Evolutionary conservation across 2,888 invertebrate species (phyloP), one percentile per base, ranked within the genome.

Genomic region (Epirrhoe alternata): DNA sequence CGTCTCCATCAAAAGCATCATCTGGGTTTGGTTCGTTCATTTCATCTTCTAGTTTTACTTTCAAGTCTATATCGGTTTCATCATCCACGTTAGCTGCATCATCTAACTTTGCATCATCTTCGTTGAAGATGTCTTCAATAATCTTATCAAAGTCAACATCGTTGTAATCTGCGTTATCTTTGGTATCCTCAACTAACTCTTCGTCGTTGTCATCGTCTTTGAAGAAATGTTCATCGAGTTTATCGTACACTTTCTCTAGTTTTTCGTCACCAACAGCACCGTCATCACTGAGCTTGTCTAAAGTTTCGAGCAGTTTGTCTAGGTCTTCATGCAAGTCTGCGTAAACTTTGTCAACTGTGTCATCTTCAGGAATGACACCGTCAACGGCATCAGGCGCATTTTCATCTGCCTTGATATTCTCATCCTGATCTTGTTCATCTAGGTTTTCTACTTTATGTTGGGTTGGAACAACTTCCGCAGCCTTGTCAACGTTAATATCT

Each of bases 241-340:
- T 66, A 5, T 77, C 67, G 0, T 31, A 59, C 16, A 70, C 57
- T 10, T 70, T 68, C 8, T 64, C 56, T 6, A 73, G 65, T 33
- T 66, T 65, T n/a, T 62, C 68, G 0, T 65, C 71, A 10, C 73
- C 65, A 7, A 75, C 67, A 5, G 75, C 64, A 6, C 64, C 68
- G 12, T 78, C 74, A 35, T 75, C 70, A 14, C 69, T 74, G 8
- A 90, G 74, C 73, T 88, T 86, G 10, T 82, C 74, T 59, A 84
- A 71, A 12, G 85, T 86, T 57, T 82, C 82, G 62, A 86, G 79
- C 31, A 91, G 70, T 61, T 83, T 80, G 14, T 83, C 79, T 38
- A 90, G 79, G 69, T 91, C 86, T 16, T 77, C 78, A 65, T 86
- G 79, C 7, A 91, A 74, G 60, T 89, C 88, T 17, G 73, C 72